phyloP scores from a whole-genome alignment of 2,113 vertebrate genomes.

The Rhinopomastus cyanomelas region DNA sequence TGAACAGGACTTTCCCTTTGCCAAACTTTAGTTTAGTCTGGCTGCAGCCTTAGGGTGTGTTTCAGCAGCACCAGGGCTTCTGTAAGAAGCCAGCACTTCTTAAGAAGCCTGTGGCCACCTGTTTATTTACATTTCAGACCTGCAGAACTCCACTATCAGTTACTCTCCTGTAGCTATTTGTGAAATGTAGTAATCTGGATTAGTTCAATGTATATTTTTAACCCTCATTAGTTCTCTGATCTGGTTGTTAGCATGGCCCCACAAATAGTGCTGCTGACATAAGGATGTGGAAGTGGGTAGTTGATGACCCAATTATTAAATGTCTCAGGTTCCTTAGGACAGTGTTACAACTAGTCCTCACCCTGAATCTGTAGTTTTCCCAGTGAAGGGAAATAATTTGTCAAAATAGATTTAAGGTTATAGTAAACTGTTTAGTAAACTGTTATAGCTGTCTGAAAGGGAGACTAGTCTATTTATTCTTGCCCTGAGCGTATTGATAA shows the following conservation, averaged over 20 bases:
- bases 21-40: not conserved
- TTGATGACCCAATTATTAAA: not conserved
- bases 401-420: not conserved
- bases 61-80: not conserved
- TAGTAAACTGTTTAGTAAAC: not conserved
- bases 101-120: not conserved
- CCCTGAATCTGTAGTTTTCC: not conserved
- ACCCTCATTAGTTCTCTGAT: not conserved
- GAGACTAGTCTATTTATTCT: not conserved
- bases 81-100: not conserved
- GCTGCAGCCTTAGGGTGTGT: not conserved
- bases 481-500: not conserved
- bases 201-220: not conserved
- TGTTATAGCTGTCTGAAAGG: not conserved
- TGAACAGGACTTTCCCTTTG: not conserved
- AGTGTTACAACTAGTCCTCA: not conserved
- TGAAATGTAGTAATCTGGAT: not conserved
- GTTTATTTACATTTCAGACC: not conserved
- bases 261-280: not conserved
- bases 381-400: not conserved
- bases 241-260: not conserved
- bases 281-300: not conserved
- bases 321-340: not conserved
- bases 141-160: not conserved
- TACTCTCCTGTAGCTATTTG: not conserved